phyloP scores from a whole-genome alignment of 1,140 invertebrate genomes.

The Aphelinus atriplicis region DNA sequence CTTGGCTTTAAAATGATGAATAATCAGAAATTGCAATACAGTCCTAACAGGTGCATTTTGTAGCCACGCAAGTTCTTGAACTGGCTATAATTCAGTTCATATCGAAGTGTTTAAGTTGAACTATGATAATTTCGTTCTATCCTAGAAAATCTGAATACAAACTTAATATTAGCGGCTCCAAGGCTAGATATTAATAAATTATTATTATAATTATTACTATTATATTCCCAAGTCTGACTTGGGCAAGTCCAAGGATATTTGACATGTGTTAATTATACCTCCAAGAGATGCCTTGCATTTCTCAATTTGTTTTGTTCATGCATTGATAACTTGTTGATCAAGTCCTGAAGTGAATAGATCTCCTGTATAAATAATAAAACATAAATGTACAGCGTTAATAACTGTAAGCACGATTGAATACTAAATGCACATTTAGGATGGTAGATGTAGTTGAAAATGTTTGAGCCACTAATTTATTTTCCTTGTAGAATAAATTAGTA shows the following conservation, averaged over 20 bases:
- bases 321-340: slow-evolving; percentile 35
- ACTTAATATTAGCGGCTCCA: no score
- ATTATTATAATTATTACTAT: slow-evolving; percentile 10
- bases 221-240: slow-evolving; percentile 28
- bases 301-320: slow-evolving; percentile 21
- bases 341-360: slow-evolving; percentile 33
- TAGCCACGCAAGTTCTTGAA: slow-evolving; percentile 22
- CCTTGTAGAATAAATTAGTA: neutral
- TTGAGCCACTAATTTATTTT: slow-evolving; percentile 30
- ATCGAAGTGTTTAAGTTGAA: no score
- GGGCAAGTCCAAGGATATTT: slow-evolving; percentile 8
- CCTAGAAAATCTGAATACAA: no score
- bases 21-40: slow-evolving; percentile 15
- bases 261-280: slow-evolving; percentile 5
- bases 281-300: slow-evolving; percentile 13
- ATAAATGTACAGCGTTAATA: slow-evolving; percentile 41
- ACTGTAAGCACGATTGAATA: slow-evolving; percentile 33
- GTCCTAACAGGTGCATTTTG: slow-evolving; percentile 10
- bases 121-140: no score
- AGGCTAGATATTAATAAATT: neutral
- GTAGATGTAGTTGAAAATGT: slow-evolving; percentile 1
- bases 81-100: slow-evolving; percentile 4
- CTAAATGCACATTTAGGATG: slow-evolving; percentile 17
- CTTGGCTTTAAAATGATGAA: slow-evolving; percentile 23
- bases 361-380: slow-evolving; percentile 38